Evolutionary conservation across 1,140 invertebrate genomes (phyloP).

Genomic region (Cepaea nemoralis): DNA sequence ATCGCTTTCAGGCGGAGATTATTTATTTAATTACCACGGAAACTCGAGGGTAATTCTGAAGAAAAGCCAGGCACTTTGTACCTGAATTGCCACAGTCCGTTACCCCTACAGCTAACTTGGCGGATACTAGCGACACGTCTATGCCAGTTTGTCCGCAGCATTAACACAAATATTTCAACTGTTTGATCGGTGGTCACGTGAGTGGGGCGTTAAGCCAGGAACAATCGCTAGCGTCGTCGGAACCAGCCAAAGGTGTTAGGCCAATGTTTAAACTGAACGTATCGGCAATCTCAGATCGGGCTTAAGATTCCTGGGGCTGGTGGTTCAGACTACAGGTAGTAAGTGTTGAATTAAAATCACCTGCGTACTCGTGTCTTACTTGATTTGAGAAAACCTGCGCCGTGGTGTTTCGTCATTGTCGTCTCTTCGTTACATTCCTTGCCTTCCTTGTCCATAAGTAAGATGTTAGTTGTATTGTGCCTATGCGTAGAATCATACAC

Average conservation of each 20-base stretch:
- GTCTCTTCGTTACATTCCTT: too few species aligned
- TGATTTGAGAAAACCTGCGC: too few species aligned
- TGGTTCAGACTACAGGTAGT: too few species aligned
- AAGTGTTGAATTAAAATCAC: too few species aligned
- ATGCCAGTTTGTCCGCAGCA: not conserved
- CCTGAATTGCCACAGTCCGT: not conserved
- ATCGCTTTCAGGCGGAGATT: not conserved
- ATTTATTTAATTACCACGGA: not conserved
- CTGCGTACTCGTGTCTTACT: too few species aligned
- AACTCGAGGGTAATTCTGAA: not conserved
- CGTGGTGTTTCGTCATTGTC: too few species aligned
- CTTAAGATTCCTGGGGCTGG: too few species aligned
- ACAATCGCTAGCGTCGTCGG: not conserved
- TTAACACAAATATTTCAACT: not conserved
- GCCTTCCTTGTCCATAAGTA: too few species aligned
- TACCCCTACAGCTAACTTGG: not conserved
- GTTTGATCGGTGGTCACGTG: conserved; percentile 19
- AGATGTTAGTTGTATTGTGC: too few species aligned
- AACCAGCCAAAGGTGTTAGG: conserved; percentile 9
- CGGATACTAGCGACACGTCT: not conserved
- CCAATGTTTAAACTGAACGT: not conserved
- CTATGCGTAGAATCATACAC: too few species aligned
- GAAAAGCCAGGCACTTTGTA: not conserved
- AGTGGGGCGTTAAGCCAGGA: not conserved
- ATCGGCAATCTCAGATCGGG: not conserved